phyloP scores from a whole-genome alignment of 2,797 vertebrate species.

The Melanogrammus aeglefinus region DNA sequence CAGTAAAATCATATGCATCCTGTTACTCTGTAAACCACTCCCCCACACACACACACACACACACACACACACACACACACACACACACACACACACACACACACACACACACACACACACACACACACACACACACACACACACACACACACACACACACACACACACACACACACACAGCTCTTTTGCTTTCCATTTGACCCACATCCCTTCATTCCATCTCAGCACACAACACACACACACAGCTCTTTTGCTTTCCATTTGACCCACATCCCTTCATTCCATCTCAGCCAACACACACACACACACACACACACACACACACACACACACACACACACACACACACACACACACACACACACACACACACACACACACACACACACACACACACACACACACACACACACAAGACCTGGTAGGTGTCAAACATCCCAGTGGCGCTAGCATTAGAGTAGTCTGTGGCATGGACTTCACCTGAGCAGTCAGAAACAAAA shows the following conservation, averaged over 20 bases:
- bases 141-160: slow-evolving; percentile 81
- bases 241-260: no score
- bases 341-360: no score
- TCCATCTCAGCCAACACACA: background rate
- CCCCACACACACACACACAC: slow-evolving; percentile 13
- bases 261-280: no score
- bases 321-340: no score
- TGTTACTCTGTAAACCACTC: slow-evolving; percentile 1
- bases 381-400: slow-evolving; percentile 33
- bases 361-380: slow-evolving; percentile 78
- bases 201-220: no score
- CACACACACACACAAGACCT: slow-evolving; percentile 65
- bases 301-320: no score
- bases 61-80: slow-evolving; percentile 7
- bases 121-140: slow-evolving; percentile 72
- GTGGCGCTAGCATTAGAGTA: slow-evolving; percentile 94
- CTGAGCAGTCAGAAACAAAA: slow-evolving; percentile 60
- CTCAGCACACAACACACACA: no score
- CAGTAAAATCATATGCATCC: background rate
- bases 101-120: slow-evolving; percentile 4
- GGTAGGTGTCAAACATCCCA: slow-evolving; percentile 88
- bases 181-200: no score
- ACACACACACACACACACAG: no score
- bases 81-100: slow-evolving; percentile 19
- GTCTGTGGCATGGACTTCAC: slow-evolving; percentile 86